Evolutionary conservation across 2,113 vertebrate genomes (phyloP).

Genomic region (Siphamia tubifer): DNA sequence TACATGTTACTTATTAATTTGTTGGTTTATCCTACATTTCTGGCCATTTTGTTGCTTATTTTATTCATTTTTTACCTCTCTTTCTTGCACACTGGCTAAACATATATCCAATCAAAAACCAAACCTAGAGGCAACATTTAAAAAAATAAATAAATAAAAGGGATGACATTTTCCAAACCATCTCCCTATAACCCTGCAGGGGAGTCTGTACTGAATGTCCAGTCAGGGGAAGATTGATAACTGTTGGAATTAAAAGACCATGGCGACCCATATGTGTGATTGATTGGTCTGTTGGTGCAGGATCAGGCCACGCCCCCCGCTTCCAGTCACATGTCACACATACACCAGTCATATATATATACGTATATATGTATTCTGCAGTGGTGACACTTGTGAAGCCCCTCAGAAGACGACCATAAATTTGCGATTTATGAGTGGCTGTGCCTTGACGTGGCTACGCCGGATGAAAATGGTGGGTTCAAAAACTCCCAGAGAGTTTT

Average conservation of each 20-base stretch:
- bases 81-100: too few species aligned
- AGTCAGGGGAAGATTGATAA: not conserved
- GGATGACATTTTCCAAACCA: too few species aligned
- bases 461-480: not conserved
- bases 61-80: too few species aligned
- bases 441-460: slow-evolving; percentile 18
- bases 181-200: too few species aligned
- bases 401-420: slow-evolving; percentile 32
- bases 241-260: not conserved
- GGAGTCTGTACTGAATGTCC: not conserved
- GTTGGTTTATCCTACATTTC: too few species aligned
- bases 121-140: too few species aligned
- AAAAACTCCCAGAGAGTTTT: slow-evolving; percentile 5
- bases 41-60: too few species aligned
- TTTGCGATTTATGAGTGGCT: slow-evolving; percentile 36
- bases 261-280: not conserved
- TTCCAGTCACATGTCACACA: slow-evolving; percentile 17
- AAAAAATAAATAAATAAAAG: too few species aligned
- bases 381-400: slow-evolving; percentile 45
- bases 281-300: slow-evolving; percentile 4
- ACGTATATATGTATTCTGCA: not conserved
- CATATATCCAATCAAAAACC: too few species aligned
- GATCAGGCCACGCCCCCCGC: not conserved
- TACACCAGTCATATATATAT: not conserved
- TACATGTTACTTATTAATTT: too few species aligned